Base-by-base conservation (phyloP, 2,888 invertebrate genomes). In the Stramonita haemastoma region DNA sequence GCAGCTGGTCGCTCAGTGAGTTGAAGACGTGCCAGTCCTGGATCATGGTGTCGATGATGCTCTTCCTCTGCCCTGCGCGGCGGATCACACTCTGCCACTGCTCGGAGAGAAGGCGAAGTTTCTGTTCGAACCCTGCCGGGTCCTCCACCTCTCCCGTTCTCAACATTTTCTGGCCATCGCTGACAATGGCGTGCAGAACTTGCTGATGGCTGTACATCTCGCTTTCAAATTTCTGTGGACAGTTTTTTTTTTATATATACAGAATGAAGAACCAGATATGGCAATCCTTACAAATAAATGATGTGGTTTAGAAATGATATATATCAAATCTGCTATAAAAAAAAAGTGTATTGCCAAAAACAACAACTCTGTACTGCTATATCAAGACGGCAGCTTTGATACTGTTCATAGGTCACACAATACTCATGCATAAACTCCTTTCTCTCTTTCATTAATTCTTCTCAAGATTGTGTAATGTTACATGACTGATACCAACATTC, bases 71-170 rank as follows among this genome's bases (percentile, higher is more conserved):
- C 91, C 93, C 94, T 91, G 94, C 93, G 89, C 95, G 91, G 77
- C 93, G 90, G 26, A 94, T 91, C 29, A 95, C 95, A 91, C 94
- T 95, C 92, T 95, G 95, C 95, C 95, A 96, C 91, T 95, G 95
- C 73, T 95, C 94, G 87, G 95, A 93, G 91, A 96, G 92, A 89
- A 94, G 92, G 46, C 91, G 90, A 34, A 96, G 94, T 89, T 95
- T 95, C 85, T 93, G 93, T 91, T 95, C 93, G 90, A 96, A 95
- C 79, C 94, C 94, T n/a, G 92, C 92, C 29, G 91, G 92, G 90
- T 95, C 93, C 70, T 94, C 94, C 26, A 94, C 93, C 88, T 94
- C 94, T 13, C 94, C 95, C 34, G 92, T 92, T 83, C 92, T 91
- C 92, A 95, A 90, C 94, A 95, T 94, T 90, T 94, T 94, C 88